Conservation (phyloP, 2,797 vertebrate genomes). For the Adrianichthys oophorus region DNA sequence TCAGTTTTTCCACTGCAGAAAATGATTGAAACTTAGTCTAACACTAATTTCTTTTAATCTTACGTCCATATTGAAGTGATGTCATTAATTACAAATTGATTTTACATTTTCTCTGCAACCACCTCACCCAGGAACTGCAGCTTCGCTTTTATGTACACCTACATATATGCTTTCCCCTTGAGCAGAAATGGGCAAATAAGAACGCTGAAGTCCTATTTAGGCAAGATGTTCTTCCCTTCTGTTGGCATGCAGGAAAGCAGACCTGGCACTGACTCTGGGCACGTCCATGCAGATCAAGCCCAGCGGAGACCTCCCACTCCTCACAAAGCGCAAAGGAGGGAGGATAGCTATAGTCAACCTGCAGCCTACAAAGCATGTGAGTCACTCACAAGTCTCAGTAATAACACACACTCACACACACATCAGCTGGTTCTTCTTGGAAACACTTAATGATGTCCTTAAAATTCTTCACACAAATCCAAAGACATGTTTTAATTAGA, state of each 20-base stretch:
- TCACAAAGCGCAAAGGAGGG: slow-evolving; percentile 93
- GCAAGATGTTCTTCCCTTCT: background rate
- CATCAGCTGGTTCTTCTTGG: background rate
- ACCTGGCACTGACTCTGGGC: slow-evolving; percentile 91
- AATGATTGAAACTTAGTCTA: background rate
- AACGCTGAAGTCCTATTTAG: background rate
- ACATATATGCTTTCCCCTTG: slow-evolving; percentile 2
- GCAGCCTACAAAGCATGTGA: slow-evolving; percentile 93
- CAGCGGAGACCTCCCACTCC: slow-evolving; percentile 90
- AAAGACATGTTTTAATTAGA: too few relatives aligned
- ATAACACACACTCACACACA: background rate
- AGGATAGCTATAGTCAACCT: slow-evolving; percentile 93
- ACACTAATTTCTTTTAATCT: background rate
- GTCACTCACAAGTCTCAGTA: slow-evolving; percentile 45
- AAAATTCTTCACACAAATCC: background rate
- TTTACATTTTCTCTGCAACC: background rate
- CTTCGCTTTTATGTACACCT: slow-evolving; percentile 4
- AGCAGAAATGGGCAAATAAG: background rate
- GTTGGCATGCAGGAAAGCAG: slow-evolving; percentile 81
- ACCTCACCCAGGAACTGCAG: background rate
- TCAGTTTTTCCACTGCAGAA: background rate
- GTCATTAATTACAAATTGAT: background rate
- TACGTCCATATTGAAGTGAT: background rate
- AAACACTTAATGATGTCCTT: background rate
- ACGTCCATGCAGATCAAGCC: slow-evolving; percentile 98